Evolutionary conservation across 2,888 invertebrate species (phyloP).

Genomic region (Synanthedon formicaeformis): DNA sequence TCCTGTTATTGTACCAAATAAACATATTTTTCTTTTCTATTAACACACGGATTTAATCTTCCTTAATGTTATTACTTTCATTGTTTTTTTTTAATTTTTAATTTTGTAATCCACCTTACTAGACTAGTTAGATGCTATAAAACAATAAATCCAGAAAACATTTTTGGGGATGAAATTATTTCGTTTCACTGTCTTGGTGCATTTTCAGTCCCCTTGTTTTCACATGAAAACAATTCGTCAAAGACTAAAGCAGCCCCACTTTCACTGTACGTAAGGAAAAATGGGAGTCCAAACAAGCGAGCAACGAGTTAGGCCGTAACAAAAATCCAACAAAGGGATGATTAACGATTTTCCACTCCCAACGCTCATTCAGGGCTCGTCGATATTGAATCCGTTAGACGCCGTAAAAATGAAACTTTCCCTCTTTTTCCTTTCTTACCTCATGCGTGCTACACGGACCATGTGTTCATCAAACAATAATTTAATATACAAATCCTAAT

Average conservation of each 20-base stretch:
- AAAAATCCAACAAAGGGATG: slow-evolving; percentile 70
- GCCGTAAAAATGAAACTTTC: slow-evolving; percentile 68
- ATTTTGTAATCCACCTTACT: too few relatives aligned
- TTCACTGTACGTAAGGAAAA: slow-evolving; percentile 61
- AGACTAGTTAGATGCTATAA: too few relatives aligned
- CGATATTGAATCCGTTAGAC: slow-evolving; percentile 70
- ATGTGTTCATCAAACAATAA: slow-evolving; percentile 9
- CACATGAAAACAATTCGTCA: slow-evolving; percentile 64
- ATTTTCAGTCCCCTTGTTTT: slow-evolving; percentile 27
- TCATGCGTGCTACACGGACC: slow-evolving; percentile 32
- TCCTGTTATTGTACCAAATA: too few relatives aligned
- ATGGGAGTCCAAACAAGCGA: slow-evolving; percentile 65
- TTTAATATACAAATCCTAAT: not conserved
- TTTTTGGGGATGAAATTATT: too few relatives aligned
- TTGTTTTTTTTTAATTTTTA: too few relatives aligned
- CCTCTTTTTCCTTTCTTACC: slow-evolving; percentile 43
- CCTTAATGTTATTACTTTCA: too few relatives aligned
- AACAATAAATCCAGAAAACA: too few relatives aligned
- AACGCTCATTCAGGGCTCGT: slow-evolving; percentile 65
- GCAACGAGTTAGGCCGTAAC: slow-evolving; percentile 69
- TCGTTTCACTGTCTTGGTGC: not conserved
- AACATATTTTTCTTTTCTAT: too few relatives aligned
- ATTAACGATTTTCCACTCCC: slow-evolving; percentile 67
- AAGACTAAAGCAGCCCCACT: slow-evolving; percentile 49
- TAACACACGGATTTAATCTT: too few relatives aligned